Base-by-base conservation (phyloP, 2,888 invertebrate species). In the Blastobasis lacticolella region DNA sequence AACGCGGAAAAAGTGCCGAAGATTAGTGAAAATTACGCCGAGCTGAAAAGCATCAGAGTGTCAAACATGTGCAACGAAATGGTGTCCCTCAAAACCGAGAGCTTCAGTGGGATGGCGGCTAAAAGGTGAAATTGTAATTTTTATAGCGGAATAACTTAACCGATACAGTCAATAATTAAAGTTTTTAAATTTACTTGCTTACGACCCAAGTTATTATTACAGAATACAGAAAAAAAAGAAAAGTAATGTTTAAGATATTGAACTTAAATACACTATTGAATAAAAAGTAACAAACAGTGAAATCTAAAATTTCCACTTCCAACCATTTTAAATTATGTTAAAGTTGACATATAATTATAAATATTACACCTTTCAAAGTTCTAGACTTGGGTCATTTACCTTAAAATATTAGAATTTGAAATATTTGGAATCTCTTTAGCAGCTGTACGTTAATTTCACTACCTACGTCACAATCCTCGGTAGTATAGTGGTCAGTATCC, bases 401-500 rank as follows among this genome's bases (percentile, higher is more conserved):
- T n/a, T 10, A 48, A 47, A 37, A 40, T 10, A 8, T 40, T 23
- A 1, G 10, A 48, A 40, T 10, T 10, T 40, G 10, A 7, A 41
- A 41, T 4, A 8, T 41, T 41, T 8, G 4, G 9, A 41, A 45
- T 36, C 9, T 38, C 4, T 43, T 37, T 9, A 10, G 41, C 40
- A 42, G 0, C 36, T 42, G 4, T 36, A 9, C 23, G 8, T 8
- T n/a, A 49, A 46, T 47, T 51, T 51, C 38, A 49, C 44, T 10
- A 8, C 10, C 4, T 5, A 23, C 23, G 23, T 23, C 23, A 49
- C 5, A 7, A 62, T 86, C 85, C 81, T 85, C 87, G 87, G 87
- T 88, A 88, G 88, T 88, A 88, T 88, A 88, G 87, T 88, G 88
- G 88, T 88, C 58, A 88, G 88, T 88, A 88, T 88, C 87, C 87